Percentiles rank a stretch among this genome's conserved stretches.
Evolutionary conservation across 2,113 vertebrate species (phyloP).

Genomic region (Rynchops niger): DNA sequence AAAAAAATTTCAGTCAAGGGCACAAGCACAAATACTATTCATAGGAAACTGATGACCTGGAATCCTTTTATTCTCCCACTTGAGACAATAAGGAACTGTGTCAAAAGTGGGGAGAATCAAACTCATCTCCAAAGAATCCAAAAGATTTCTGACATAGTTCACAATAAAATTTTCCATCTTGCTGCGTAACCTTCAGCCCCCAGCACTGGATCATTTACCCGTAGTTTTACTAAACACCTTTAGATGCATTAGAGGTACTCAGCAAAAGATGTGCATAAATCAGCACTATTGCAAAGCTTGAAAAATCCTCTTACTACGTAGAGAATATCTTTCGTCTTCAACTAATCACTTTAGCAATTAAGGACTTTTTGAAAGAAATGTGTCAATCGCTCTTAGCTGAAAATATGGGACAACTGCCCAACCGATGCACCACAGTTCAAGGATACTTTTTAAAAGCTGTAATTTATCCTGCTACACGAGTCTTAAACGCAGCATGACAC

Average conservation of each 20-base stretch:
- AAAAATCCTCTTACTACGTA: conserved; percentile 24
- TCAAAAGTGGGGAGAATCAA: neutral
- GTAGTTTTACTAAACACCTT: neutral
- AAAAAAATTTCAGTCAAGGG: conserved; percentile 28
- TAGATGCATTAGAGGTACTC: neutral
- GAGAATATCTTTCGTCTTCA: neutral
- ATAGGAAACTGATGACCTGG: conserved; percentile 28
- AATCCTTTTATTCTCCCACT: conserved; percentile 31
- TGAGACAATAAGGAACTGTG: conserved; percentile 39
- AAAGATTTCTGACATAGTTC: neutral
- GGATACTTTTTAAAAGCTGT: conserved; percentile 7
- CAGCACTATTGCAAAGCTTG: conserved; percentile 23
- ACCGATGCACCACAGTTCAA: neutral
- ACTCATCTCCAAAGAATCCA: neutral
- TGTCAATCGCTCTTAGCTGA: neutral
- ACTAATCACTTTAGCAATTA: neutral
- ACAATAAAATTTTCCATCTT: neutral
- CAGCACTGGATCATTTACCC: neutral
- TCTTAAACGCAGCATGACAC: conserved; percentile 64
- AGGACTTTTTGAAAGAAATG: neutral
- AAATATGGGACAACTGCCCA: neutral
- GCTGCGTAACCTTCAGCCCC: neutral
- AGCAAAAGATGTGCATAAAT: conserved; percentile 13
- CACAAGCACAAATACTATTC: conserved; percentile 35
- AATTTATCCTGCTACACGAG: neutral